phyloP scores from a whole-genome alignment of 2,113 vertebrate genomes.

The Pachypanchax playfairii region DNA sequence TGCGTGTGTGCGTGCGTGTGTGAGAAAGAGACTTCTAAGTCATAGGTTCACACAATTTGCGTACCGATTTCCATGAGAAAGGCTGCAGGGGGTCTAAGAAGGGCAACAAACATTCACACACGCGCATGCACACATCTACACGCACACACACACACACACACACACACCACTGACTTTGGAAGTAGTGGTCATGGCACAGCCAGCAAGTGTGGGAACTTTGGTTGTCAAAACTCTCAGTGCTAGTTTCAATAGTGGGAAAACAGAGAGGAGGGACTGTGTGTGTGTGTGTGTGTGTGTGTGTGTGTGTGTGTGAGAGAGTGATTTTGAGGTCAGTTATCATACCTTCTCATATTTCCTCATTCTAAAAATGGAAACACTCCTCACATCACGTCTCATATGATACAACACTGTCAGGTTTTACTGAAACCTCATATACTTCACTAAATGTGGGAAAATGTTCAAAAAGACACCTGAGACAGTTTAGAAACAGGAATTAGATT shows the following conservation, averaged over 20 bases:
- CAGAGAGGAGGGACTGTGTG: not conserved
- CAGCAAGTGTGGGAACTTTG: slow-evolving; percentile 77
- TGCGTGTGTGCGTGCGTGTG: slow-evolving; percentile 19
- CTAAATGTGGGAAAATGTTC: no score
- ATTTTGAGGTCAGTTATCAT: not conserved
- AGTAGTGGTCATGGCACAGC: slow-evolving; percentile 43
- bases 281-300: not conserved
- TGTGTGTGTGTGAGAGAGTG: not conserved
- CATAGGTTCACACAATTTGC: slow-evolving; percentile 73
- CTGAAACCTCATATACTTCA: no score
- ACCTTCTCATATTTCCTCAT: slow-evolving; percentile 21
- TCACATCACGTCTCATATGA: not conserved
- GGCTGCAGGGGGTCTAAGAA: slow-evolving; percentile 9
- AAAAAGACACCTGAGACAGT: no score
- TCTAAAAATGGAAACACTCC: slow-evolving; percentile 4
- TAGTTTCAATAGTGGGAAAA: slow-evolving; percentile 55
- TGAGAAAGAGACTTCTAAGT: slow-evolving; percentile 58
- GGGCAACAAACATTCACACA: slow-evolving; percentile 9
- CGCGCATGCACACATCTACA: slow-evolving; percentile 14
- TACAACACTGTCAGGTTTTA: no score
- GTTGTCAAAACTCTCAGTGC: slow-evolving; percentile 62
- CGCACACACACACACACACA: slow-evolving; percentile 33
- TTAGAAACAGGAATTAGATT: no score
- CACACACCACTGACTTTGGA: slow-evolving; percentile 56
- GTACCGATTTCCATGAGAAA: slow-evolving; percentile 78